Conservation (phyloP, 2,888 invertebrate species). For the Pollenia amentaria region DNA sequence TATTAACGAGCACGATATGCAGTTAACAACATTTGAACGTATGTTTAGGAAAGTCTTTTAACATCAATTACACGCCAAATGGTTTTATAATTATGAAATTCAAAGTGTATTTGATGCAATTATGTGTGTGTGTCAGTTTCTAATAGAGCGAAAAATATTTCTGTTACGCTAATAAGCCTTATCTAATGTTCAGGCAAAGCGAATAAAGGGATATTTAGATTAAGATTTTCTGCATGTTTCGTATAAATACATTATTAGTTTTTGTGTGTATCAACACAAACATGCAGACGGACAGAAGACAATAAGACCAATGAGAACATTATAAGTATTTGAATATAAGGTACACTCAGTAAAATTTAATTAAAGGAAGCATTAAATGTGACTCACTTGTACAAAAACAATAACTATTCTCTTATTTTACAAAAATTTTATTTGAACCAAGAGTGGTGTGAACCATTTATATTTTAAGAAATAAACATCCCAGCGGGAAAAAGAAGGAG, state of each 20-base stretch:
- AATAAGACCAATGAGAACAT: slow-evolving; percentile 38
- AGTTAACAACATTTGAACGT: slow-evolving; percentile 14
- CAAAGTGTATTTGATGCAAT: slow-evolving; percentile 37
- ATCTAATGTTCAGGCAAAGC: slow-evolving; percentile 82
- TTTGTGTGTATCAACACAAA: slow-evolving; percentile 36
- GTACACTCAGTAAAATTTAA: slow-evolving; percentile 22
- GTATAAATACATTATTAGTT: slow-evolving; percentile 40
- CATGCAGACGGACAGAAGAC: background rate
- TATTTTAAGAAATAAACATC: too few species aligned
- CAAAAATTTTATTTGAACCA: too few species aligned
- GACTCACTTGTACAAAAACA: too few species aligned
- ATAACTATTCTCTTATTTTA: too few species aligned
- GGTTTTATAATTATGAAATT: slow-evolving; percentile 80
- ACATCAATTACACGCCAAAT: slow-evolving; percentile 81
- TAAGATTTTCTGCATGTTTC: slow-evolving; percentile 37
- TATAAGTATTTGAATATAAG: background rate
- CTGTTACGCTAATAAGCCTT: slow-evolving; percentile 75
- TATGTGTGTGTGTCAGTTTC: slow-evolving; percentile 53
- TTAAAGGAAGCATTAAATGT: slow-evolving; percentile 1
- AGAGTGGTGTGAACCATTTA: too few species aligned
- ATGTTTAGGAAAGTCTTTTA: slow-evolving; percentile 73
- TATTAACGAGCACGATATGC: slow-evolving; percentile 9
- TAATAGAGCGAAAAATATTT: slow-evolving; percentile 55
- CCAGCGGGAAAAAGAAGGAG: too few species aligned
- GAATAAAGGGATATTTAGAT: slow-evolving; percentile 82